Conservation (phyloP, 2,113 vertebrate species). For the Todiramphus chloris region DNA sequence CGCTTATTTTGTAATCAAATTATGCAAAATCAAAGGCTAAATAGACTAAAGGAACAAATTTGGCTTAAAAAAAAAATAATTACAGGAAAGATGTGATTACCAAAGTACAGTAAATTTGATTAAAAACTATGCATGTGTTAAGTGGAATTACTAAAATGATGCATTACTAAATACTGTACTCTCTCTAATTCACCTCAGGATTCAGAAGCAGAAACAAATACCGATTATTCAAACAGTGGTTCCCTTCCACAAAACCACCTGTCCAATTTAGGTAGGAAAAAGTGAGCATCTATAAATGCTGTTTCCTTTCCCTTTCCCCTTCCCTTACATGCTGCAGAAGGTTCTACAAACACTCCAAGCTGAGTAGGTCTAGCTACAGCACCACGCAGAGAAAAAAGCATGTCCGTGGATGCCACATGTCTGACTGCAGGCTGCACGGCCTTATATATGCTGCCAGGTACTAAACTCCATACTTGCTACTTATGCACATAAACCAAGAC, state of each 20-base stretch:
- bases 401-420: background rate
- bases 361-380: background rate
- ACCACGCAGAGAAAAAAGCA: background rate
- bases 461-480: background rate
- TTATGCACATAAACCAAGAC: background rate
- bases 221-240: background rate
- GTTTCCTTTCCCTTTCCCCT: background rate
- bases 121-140: background rate
- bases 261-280: background rate
- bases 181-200: constrained; percentile 40
- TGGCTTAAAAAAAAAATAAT: background rate
- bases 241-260: background rate
- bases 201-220: constrained; percentile 29
- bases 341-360: background rate
- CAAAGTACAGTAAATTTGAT: background rate
- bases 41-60: background rate
- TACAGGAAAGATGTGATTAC: background rate
- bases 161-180: background rate
- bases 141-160: constrained; percentile 12
- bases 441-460: background rate
- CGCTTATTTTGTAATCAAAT: background rate
- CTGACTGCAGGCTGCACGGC: background rate
- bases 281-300: background rate
- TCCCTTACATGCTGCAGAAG: background rate
- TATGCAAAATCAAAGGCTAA: background rate